Evolutionary conservation across 1,140 invertebrate genomes (phyloP).

Genomic region (Aphaenogaster ashmeadi): DNA sequence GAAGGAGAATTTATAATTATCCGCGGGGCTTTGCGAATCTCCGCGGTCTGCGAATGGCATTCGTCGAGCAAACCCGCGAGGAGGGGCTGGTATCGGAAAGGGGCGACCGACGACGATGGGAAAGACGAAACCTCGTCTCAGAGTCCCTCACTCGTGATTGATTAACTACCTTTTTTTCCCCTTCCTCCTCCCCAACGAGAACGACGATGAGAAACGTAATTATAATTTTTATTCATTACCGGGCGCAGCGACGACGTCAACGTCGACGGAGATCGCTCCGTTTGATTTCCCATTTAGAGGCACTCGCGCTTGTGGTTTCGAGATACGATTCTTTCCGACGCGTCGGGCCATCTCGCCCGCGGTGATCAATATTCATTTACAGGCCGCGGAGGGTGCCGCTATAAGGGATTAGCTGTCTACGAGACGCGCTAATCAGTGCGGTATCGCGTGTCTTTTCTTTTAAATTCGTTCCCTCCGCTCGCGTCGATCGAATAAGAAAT

Average conservation of each 20-base stretch:
- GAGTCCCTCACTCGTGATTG: conserved; percentile 83
- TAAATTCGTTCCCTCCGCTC: neutral
- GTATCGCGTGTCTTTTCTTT: conserved; percentile 66
- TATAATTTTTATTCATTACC: conserved; percentile 88
- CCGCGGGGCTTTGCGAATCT: conserved; percentile 36
- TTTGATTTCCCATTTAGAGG: conserved; percentile 85
- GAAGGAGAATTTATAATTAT: conserved; percentile 39
- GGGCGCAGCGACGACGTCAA: conserved; percentile 46
- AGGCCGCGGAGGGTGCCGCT: conserved; percentile 65
- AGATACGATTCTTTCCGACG: conserved; percentile 86
- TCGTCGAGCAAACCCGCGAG: conserved; percentile 40
- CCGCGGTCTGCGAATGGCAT: conserved; percentile 28
- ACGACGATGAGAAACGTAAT: conserved; percentile 85
- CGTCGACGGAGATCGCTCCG: conserved; percentile 71
- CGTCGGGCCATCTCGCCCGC: conserved; percentile 62
- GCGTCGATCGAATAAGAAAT: conserved; percentile 6
- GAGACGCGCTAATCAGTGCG: conserved; percentile 69
- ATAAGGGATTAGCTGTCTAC: conserved; percentile 72
- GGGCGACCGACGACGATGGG: conserved; percentile 29
- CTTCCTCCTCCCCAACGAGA: conserved; percentile 7
- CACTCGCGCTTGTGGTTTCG: conserved; percentile 85
- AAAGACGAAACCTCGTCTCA: conserved; percentile 71
- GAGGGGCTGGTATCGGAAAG: conserved; percentile 56
- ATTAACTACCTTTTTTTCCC: conserved; percentile 85
- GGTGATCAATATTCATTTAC: conserved; percentile 85